Evolutionary conservation across 2,888 invertebrate species (phyloP).

Genomic region (Sturmia bella): DNA sequence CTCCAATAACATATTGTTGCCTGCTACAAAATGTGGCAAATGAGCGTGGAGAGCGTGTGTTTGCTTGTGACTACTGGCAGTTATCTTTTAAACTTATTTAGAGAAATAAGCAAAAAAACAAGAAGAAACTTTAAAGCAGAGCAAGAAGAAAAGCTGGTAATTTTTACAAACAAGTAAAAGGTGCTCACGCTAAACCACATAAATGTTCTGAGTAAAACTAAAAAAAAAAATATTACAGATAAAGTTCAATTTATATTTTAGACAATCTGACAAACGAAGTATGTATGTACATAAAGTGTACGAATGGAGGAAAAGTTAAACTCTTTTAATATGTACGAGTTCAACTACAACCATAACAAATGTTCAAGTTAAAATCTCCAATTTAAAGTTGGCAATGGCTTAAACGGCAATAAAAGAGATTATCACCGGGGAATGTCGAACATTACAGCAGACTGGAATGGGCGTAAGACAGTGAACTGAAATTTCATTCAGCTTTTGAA

Average conservation of each 20-base stretch:
- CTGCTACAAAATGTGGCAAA: conserved; percentile 47
- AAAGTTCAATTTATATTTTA: conserved; percentile 67
- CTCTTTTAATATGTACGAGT: conserved; percentile 4
- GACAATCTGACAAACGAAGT: conserved; percentile 34
- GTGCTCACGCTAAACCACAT: conserved; percentile 26
- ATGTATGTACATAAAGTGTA: neutral
- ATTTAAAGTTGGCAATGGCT: conserved; percentile 28
- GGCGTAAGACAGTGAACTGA: neutral
- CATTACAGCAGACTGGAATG: conserved; percentile 4
- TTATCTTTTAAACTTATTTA: conserved; percentile 47
- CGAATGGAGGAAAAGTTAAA: conserved; percentile 24
- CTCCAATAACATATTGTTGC: conserved; percentile 65
- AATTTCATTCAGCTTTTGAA: neutral
- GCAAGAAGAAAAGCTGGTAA: conserved; percentile 32
- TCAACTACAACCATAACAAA: conserved; percentile 17
- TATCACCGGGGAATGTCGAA: neutral
- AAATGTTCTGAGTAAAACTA: neutral
- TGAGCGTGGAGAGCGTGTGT: neutral
- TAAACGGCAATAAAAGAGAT: conserved; percentile 3
- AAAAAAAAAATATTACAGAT: conserved; percentile 50
- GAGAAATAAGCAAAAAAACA: conserved; percentile 32
- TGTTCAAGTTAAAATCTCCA: conserved; percentile 21
- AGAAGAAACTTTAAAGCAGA: neutral
- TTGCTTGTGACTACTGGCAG: conserved; percentile 16
- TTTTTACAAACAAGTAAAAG: conserved; percentile 36